Percentiles rank a stretch among this genome's conserved stretches.
These are phyloP conservation scores for Phycodurus eques DNA, from an alignment of 2,113 vertebrate species.

Conservation along the genomic window DNA sequence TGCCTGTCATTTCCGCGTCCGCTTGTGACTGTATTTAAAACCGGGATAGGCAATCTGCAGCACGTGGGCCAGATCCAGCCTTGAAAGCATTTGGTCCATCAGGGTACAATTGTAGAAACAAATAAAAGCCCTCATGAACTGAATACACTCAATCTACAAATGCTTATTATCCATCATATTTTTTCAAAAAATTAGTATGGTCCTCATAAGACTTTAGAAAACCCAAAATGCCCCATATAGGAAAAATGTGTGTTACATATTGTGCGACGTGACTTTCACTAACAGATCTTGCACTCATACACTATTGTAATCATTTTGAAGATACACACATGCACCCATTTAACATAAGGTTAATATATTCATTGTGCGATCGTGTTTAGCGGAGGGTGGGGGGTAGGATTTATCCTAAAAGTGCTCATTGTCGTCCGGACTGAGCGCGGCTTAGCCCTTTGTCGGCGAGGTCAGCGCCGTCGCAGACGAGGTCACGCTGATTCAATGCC, in stretches of 20 bases:
- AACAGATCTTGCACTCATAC: conserved; percentile 5
- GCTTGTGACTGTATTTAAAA: background rate
- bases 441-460: conserved; percentile 55
- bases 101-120: background rate
- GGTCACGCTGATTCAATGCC: conserved; percentile 52
- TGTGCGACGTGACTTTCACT: conserved; percentile 7
- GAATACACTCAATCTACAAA: too few relatives aligned
- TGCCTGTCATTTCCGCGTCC: background rate
- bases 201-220: background rate
- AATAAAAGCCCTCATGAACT: too few relatives aligned
- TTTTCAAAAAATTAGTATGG: background rate
- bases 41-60: background rate
- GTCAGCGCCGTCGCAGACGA: conserved; percentile 61
- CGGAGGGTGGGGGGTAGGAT: conserved; percentile 28
- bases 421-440: conserved; percentile 29
- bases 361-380: conserved; percentile 53
- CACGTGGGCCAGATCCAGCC: background rate
- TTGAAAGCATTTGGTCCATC: background rate
- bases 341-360: conserved; percentile 46
- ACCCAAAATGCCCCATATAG: background rate
- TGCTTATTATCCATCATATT: background rate
- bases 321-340: background rate
- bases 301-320: background rate
- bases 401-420: conserved; percentile 55
- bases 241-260: background rate